Evolutionary conservation across 1,140 invertebrate genomes (phyloP), one percentile per base, ranked within the genome.

Genomic region (Lasioglossum baleicum): DNA sequence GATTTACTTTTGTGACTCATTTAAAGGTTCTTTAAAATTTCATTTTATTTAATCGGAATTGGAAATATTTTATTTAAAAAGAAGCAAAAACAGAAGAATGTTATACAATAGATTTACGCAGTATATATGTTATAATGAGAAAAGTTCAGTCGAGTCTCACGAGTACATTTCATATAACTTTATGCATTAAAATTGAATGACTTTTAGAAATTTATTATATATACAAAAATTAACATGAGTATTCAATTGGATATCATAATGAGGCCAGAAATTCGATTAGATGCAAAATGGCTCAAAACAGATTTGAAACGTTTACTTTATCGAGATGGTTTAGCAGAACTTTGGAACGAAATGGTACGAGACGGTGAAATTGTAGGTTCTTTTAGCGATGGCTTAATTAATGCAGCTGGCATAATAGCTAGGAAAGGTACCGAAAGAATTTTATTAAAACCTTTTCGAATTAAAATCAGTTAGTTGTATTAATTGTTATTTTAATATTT

Each of bases 291-390:
- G 96, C 89, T 96, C 6, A 96, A 96, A 88, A 95, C 95, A 87
- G 96, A 97, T 92, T 92, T 97, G 80, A 95, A 97, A 94, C 93
- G 94, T 64, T 94, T 94, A 53, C 94, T 96, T 72, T 94, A 94
- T 81, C 94, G 95, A 78, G 95, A 97, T 92, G 95, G 95, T 53
- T 91, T 97, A 73, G 94, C 95, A 75, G 94, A 95, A 80, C 91
- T 97, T 51, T 98, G 97, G 95, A 98, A 98, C 91, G 96, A 96
- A 88, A 94, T 98, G 89, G 94, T 97, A 31, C 95, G 96, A 84
- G 96, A 97, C 94, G 96, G 96, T 77, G 97, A 98, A 93, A 94
- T 98, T 69, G 95, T 95, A 87, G 95, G 96, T 63, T 93, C 95
- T 64, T 96, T 95, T 84, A 95, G 94, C 87, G 95, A 96, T 91